These are phyloP conservation scores for Papilio dardanus DNA, from an alignment of 1,140 invertebrate species.

Conservation along the genomic window DNA sequence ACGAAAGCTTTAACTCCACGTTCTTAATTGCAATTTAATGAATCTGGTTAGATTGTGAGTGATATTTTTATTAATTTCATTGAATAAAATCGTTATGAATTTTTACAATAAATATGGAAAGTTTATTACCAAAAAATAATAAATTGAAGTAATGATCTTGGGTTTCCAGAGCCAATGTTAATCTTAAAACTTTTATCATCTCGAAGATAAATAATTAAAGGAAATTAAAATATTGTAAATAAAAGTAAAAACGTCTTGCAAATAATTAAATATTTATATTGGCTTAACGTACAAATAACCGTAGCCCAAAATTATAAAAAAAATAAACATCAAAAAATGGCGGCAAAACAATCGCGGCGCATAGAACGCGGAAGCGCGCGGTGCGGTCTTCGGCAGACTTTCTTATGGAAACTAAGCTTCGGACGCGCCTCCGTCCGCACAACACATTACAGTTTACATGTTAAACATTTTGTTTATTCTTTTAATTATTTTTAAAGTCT, in stretches of 20 bases:
- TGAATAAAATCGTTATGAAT: not conserved
- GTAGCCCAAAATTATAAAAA: not conserved
- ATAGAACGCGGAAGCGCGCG: constrained; percentile 28
- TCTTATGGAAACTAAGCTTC: constrained; percentile 32
- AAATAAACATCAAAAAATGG: constrained; percentile 28
- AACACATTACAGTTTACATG: not conserved
- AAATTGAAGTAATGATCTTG: not conserved
- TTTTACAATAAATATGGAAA: not conserved
- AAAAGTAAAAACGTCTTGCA: not conserved
- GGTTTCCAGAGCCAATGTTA: not conserved
- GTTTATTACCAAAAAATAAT: not conserved
- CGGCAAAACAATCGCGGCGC: constrained; percentile 22
- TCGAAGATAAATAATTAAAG: too few species aligned
- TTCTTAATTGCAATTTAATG: not conserved
- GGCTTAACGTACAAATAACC: not conserved
- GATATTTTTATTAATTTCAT: not conserved
- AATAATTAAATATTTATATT: too few species aligned
- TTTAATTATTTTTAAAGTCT: not conserved
- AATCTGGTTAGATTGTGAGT: too few species aligned
- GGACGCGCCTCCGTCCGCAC: constrained; percentile 10
- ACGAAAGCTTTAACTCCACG: not conserved
- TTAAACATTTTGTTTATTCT: not conserved
- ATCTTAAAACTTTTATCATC: too few species aligned
- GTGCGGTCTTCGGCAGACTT: constrained; percentile 6
- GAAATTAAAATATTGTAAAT: not conserved